A percentile compares a stretch with the other conserved stretches of the same genome.
Conservation (phyloP, 2,888 invertebrate species). For the Gisinianus flammeolus region DNA sequence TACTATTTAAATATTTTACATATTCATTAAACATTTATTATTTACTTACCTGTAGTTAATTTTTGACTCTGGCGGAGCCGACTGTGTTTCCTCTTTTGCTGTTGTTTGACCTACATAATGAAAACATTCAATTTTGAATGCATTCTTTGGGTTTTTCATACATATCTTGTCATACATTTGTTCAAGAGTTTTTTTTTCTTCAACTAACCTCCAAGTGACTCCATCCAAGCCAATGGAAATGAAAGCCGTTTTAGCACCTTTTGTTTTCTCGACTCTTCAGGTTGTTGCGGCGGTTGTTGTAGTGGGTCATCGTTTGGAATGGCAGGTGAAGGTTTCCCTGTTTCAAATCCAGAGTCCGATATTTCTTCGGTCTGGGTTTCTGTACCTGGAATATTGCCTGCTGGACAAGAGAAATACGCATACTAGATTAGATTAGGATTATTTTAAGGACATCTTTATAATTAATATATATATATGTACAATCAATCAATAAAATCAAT, state of each 20-base stretch:
- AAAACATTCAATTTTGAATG: background rate
- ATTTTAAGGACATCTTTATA: too few species aligned
- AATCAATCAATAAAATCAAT: too few species aligned
- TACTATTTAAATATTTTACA: too few species aligned
- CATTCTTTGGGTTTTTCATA: too few species aligned
- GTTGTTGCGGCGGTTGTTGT: conserved; percentile 23
- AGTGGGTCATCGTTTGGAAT: conserved; percentile 22
- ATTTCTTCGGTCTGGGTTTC: conserved; percentile 24
- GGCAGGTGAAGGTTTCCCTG: conserved; percentile 44
- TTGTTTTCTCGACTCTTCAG: conserved; percentile 58
- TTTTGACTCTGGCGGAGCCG: conserved; percentile 62
- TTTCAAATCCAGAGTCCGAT: conserved; percentile 48
- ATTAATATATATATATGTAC: too few species aligned
- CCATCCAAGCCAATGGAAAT: conserved; percentile 90
- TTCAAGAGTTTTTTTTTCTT: too few species aligned
- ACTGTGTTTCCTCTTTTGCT: conserved; percentile 83
- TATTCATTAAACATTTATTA: too few species aligned
- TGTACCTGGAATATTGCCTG: conserved; percentile 15
- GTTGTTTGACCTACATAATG: conserved; percentile 48
- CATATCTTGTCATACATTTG: background rate
- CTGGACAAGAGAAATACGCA: too few species aligned
- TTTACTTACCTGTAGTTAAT: conserved; percentile 41
- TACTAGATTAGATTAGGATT: too few species aligned
- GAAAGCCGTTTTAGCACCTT: conserved; percentile 91
- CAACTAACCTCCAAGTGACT: conserved; percentile 61